These are phyloP conservation scores for Lacerta viridis DNA, from an alignment of 2,797 vertebrate genomes.

Conservation along the genomic window DNA sequence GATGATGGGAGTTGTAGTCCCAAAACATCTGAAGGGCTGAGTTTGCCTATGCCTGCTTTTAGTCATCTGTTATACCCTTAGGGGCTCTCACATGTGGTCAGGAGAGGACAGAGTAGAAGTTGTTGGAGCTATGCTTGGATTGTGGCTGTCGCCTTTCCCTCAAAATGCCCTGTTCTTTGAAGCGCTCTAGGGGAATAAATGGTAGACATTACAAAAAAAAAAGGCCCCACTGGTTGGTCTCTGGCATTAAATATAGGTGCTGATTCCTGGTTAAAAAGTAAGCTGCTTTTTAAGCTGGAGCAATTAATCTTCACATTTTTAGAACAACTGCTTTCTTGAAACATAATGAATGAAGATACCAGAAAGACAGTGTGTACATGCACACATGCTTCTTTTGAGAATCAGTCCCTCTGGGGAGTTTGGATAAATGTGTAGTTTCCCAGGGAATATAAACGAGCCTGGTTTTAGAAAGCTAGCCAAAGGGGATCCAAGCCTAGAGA, in stretches of 20 bases:
- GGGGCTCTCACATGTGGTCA: too few species aligned
- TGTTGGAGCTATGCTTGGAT: too few species aligned
- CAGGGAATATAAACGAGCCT: conserved; percentile 56
- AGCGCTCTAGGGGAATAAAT: background rate
- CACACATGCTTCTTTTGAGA: conserved; percentile 31
- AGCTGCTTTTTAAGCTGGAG: background rate
- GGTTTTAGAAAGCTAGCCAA: conserved; percentile 66
- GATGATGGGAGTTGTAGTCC: too few species aligned
- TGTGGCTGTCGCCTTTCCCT: background rate
- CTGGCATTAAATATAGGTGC: background rate
- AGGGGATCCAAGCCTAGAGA: conserved; percentile 62
- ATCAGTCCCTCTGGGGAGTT: conserved; percentile 58
- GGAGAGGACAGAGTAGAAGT: too few species aligned
- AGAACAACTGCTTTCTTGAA: conserved; percentile 7
- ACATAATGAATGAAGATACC: conserved; percentile 57
- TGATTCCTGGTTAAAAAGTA: background rate
- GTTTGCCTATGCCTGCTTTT: too few species aligned
- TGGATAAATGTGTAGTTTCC: conserved; percentile 66
- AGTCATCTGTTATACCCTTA: too few species aligned
- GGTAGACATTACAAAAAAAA: background rate
- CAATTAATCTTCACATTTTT: background rate
- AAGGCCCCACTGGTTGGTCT: background rate
- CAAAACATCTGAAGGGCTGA: too few species aligned
- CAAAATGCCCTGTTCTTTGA: background rate
- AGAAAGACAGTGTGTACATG: too few species aligned